Evolutionary conservation across 2,888 invertebrate genomes (phyloP).

Genomic region (Tipula lateralis): DNA sequence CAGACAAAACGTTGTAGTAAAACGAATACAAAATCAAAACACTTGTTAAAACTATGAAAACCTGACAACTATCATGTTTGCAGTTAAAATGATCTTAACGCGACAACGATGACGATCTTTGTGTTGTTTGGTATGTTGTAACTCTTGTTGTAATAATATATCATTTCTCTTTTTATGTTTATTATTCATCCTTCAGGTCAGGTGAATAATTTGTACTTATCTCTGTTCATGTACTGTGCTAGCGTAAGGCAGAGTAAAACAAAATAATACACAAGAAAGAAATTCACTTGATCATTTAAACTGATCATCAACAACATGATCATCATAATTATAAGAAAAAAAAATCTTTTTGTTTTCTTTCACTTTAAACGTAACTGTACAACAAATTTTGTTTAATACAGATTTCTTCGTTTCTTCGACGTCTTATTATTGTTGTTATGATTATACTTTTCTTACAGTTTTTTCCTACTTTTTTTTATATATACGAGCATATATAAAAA

Average conservation of each 20-base stretch:
- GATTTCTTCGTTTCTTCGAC: neutral
- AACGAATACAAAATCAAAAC: neutral
- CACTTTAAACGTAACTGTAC: conserved; percentile 9
- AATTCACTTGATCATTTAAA: conserved; percentile 6
- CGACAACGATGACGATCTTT: neutral
- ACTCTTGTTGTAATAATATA: neutral
- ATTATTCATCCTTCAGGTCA: conserved; percentile 19
- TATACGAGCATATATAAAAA: neutral
- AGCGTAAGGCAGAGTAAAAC: neutral
- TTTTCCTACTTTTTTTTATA: neutral
- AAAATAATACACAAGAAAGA: neutral
- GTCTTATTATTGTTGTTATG: neutral
- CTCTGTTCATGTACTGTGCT: neutral
- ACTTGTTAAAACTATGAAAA: neutral
- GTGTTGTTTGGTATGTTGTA: neutral
- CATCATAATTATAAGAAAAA: neutral
- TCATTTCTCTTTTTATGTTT: conserved; percentile 5
- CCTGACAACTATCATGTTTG: neutral
- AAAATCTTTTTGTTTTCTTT: neutral
- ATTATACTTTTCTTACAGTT: conserved; percentile 9
- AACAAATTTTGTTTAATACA: neutral
- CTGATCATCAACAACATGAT: conserved; percentile 19
- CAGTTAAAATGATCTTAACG: neutral
- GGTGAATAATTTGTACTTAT: conserved; percentile 11
- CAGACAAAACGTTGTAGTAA: neutral